These are phyloP conservation scores for Flabesymbios commensalis DNA, from an alignment of 2,888 invertebrate species.

Conservation along the genomic window DNA sequence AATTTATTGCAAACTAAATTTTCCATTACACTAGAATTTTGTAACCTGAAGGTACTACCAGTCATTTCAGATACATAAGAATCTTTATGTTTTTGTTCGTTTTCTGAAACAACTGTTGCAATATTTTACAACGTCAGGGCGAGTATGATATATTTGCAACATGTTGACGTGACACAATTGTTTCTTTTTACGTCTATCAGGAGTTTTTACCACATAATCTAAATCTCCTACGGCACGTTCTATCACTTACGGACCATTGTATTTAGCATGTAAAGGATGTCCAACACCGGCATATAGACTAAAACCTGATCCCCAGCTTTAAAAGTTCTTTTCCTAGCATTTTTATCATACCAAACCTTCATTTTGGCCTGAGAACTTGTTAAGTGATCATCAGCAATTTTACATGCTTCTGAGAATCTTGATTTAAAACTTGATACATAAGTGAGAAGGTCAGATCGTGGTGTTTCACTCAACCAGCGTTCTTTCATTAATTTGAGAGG, in stretches of 20 bases:
- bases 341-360: slow-evolving; percentile 2
- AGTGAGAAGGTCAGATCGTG: background rate
- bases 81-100: no score
- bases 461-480: background rate
- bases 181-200: background rate
- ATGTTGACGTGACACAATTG: slow-evolving; percentile 8
- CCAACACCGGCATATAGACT: background rate
- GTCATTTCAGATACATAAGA: no score
- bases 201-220: slow-evolving; percentile 1
- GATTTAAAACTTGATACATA: background rate
- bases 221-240: background rate
- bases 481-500: slow-evolving; percentile 11
- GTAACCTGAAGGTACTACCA: no score
- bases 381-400: slow-evolving; percentile 2
- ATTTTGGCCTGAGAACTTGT: background rate
- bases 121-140: no score
- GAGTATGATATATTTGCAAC: slow-evolving; percentile 1
- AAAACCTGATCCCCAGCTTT: slow-evolving; percentile 6
- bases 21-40: no score
- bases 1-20: no score
- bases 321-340: background rate
- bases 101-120: no score
- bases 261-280: background rate
- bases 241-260: slow-evolving; percentile 1
- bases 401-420: background rate